phyloP scores from a whole-genome alignment of 2,797 vertebrate genomes.

The Synaphobranchus kaupii region DNA sequence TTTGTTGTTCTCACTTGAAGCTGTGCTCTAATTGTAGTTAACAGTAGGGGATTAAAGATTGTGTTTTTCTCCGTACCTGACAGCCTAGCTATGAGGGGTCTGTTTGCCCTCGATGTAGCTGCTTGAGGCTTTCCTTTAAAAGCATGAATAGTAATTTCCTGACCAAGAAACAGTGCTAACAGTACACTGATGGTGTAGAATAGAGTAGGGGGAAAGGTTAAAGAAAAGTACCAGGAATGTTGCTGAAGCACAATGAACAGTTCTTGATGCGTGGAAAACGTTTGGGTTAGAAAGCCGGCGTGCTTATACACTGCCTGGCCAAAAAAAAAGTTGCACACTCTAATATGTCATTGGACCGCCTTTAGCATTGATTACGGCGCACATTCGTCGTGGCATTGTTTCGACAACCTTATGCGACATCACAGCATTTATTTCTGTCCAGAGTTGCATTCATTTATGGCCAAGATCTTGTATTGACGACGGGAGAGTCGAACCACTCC shows the following conservation, averaged over 20 bases:
- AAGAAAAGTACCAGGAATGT: neutral
- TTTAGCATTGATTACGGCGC: too few relatives aligned
- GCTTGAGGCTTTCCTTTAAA: neutral
- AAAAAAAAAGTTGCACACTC: too few relatives aligned
- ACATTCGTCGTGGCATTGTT: too few relatives aligned
- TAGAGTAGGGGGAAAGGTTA: neutral
- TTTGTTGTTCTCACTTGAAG: neutral
- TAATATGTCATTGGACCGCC: too few relatives aligned
- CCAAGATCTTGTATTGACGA: too few relatives aligned
- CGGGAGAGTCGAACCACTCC: too few relatives aligned
- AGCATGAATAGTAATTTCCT: conserved; percentile 6
- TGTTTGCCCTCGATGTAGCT: neutral
- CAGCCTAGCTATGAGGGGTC: too few relatives aligned
- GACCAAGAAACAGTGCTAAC: neutral
- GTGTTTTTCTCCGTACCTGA: neutral
- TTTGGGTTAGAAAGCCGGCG: neutral
- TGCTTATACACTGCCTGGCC: too few relatives aligned
- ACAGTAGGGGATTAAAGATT: neutral
- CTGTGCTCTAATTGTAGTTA: neutral
- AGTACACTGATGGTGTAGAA: neutral
- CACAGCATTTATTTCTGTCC: too few relatives aligned
- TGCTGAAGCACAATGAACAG: neutral
- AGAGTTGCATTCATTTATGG: too few relatives aligned
- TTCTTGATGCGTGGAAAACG: neutral
- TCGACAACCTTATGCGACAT: too few relatives aligned